Conservation (phyloP, 2,113 vertebrate genomes). For the Marcusenius ussheri region DNA sequence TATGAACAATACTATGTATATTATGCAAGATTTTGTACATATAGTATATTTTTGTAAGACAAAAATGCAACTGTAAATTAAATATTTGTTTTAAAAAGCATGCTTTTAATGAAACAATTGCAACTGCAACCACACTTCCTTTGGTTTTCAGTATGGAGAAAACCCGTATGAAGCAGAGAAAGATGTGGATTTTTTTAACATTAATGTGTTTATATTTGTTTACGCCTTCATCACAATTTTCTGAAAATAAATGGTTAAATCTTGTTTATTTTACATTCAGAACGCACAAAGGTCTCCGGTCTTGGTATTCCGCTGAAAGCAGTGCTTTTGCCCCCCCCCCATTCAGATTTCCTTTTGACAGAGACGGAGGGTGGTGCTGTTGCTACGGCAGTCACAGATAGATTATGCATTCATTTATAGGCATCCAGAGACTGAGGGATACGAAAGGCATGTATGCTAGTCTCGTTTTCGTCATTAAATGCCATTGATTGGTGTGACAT, state of each 20-base stretch:
- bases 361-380: not conserved
- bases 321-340: not conserved
- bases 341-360: not conserved
- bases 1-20: slow-evolving; percentile 40
- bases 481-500: not conserved
- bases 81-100: slow-evolving; percentile 57
- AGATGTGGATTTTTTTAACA: slow-evolving; percentile 17
- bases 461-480: not conserved
- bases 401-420: not conserved
- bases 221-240: slow-evolving; percentile 58
- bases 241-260: slow-evolving; percentile 60
- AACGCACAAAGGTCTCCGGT: not conserved
- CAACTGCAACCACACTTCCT: slow-evolving; percentile 13
- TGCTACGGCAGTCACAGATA: not conserved
- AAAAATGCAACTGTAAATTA: slow-evolving; percentile 42
- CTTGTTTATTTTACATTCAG: slow-evolving; percentile 9
- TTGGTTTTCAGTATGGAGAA: slow-evolving; percentile 29
- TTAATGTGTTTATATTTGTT: slow-evolving; percentile 46
- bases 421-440: not conserved
- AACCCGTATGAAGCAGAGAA: slow-evolving; percentile 49
- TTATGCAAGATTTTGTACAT: slow-evolving; percentile 67
- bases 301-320: not conserved
- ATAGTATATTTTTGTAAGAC: slow-evolving; percentile 66
- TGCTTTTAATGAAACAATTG: slow-evolving; percentile 56
- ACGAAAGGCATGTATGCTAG: not conserved